Evolutionary conservation across 2,113 vertebrate species (phyloP).

Genomic region (Ictalurus punctatus): DNA sequence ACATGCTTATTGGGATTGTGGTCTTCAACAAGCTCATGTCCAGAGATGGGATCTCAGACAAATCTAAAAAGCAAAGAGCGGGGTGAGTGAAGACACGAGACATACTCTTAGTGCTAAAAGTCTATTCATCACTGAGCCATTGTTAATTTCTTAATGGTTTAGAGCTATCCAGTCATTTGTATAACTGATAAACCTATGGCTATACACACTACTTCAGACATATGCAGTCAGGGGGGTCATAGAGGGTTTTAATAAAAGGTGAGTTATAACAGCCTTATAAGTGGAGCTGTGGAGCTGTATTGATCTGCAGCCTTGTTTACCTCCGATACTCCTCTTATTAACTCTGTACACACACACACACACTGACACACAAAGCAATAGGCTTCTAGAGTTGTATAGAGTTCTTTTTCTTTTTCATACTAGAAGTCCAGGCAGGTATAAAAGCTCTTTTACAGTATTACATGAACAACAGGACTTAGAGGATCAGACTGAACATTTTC

Average conservation of each 20-base stretch:
- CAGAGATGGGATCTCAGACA: conserved; percentile 97
- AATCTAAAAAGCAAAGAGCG: conserved; percentile 98
- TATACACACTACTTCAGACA: not conserved
- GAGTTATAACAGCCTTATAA: conserved; percentile 53
- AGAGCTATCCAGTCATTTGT: conserved; percentile 20
- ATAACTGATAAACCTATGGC: not conserved
- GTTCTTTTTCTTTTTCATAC: not conserved
- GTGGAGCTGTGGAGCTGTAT: conserved; percentile 40
- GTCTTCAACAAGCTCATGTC: conserved; percentile 99
- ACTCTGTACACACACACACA: conserved; percentile 41
- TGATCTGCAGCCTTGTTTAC: conserved; percentile 48
- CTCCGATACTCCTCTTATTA: conserved; percentile 34
- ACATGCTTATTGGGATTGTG: conserved; percentile 97
- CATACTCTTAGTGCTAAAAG: not conserved
- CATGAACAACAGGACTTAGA: no score
- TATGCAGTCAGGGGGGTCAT: not conserved
- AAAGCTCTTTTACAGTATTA: not conserved
- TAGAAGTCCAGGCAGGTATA: not conserved
- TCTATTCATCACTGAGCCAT: conserved; percentile 16
- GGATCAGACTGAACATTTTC: not conserved
- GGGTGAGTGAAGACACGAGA: conserved; percentile 79
- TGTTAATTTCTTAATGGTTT: conserved; percentile 2
- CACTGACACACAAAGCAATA: conserved; percentile 2
- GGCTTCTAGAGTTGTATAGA: not conserved
- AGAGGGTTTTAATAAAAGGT: conserved; percentile 41